A percentile compares a stretch with the other conserved stretches of the same genome.
phyloP scores from a whole-genome alignment of 1,140 invertebrate genomes.

The Heliconius congener region DNA sequence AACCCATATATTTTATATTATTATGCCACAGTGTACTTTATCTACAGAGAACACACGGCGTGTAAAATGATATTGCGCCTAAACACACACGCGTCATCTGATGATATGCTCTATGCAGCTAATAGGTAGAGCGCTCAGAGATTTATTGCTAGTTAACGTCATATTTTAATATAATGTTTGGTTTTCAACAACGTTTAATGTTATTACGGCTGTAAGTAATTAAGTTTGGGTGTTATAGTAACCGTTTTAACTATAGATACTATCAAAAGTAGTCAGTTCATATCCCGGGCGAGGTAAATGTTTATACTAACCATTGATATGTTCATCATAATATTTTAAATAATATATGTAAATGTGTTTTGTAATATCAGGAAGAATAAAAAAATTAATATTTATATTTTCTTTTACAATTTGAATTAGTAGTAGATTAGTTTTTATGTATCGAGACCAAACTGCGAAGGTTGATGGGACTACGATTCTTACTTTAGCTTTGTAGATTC shows the following conservation, averaged over 20 bases:
- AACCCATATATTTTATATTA: not conserved
- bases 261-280: not conserved
- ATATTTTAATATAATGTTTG: not conserved
- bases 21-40: constrained; percentile 1
- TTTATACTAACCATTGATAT: too few species aligned
- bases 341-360: too few species aligned
- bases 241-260: not conserved
- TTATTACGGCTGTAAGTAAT: not conserved
- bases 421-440: too few species aligned
- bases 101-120: constrained; percentile 16
- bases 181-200: not conserved
- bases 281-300: not conserved
- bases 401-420: too few species aligned
- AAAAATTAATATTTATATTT: too few species aligned
- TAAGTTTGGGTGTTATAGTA: not conserved
- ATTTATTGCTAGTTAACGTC: constrained; percentile 38
- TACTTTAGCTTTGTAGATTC: too few species aligned
- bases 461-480: too few species aligned
- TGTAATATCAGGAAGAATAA: too few species aligned
- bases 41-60: constrained; percentile 18
- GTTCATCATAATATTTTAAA: too few species aligned
- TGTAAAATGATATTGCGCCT: constrained; percentile 18
- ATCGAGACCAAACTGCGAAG: too few species aligned
- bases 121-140: constrained; percentile 10
- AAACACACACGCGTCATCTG: constrained; percentile 30